Conservation (phyloP, 2,797 vertebrate species). For the Adrianichthys oophorus region DNA sequence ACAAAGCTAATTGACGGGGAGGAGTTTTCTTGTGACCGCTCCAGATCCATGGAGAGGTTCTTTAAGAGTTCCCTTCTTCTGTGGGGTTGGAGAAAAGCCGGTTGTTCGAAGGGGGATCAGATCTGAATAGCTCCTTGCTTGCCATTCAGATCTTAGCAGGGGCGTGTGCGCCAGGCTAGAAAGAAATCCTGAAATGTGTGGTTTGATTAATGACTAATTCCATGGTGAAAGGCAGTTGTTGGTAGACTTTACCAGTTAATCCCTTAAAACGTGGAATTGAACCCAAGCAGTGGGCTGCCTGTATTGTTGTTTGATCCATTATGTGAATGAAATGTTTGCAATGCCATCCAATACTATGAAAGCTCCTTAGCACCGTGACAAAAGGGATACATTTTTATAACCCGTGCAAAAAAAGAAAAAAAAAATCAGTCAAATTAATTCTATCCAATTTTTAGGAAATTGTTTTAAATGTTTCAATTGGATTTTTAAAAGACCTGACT, state of each 20-base stretch:
- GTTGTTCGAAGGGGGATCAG: conserved; percentile 74
- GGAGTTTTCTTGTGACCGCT: conserved; percentile 61
- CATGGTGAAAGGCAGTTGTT: conserved; percentile 78
- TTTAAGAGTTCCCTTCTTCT: conserved; percentile 70
- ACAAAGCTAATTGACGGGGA: conserved; percentile 74
- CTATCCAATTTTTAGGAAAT: background rate
- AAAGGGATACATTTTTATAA: conserved; percentile 18
- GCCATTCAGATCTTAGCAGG: conserved; percentile 68
- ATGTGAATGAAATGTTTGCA: conserved; percentile 55
- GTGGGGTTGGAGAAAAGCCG: conserved; percentile 69
- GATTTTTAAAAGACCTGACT: too few species aligned
- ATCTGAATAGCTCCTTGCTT: conserved; percentile 72
- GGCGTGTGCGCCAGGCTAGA: conserved; percentile 56
- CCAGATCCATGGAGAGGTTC: conserved; percentile 71
- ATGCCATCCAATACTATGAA: conserved; percentile 42
- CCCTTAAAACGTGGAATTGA: conserved; percentile 71
- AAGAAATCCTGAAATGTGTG: conserved; percentile 63
- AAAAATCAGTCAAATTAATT: background rate
- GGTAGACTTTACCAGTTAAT: conserved; percentile 80
- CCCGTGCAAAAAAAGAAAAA: conserved; percentile 3
- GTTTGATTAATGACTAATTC: conserved; percentile 77
- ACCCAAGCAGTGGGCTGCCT: conserved; percentile 67
- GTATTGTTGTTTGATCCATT: conserved; percentile 56
- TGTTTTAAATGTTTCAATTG: background rate
- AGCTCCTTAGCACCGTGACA: conserved; percentile 10